Percentiles rank a stretch among this genome's conserved stretches.
These are phyloP conservation scores for Bradypodion ventrale DNA, from an alignment of 2,797 vertebrate species.

Conservation along the genomic window DNA sequence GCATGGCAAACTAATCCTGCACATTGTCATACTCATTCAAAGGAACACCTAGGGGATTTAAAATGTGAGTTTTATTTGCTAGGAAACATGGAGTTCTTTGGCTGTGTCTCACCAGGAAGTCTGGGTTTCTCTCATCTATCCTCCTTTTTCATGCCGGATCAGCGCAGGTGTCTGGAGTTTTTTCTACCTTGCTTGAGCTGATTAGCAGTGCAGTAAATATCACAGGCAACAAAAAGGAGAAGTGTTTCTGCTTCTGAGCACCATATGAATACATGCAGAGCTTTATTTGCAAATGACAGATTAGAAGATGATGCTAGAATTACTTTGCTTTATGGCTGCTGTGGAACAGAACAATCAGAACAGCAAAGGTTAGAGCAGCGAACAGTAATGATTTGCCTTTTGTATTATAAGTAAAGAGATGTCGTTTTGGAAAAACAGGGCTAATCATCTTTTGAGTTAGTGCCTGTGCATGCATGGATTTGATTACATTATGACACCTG, in stretches of 20 bases:
- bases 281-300: constrained; percentile 40
- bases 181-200: constrained; percentile 51
- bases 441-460: constrained; percentile 8
- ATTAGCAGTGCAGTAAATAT: constrained; percentile 54
- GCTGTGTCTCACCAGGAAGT: constrained; percentile 33
- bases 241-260: constrained; percentile 39
- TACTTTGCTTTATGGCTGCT: constrained; percentile 32
- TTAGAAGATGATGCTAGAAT: constrained; percentile 33
- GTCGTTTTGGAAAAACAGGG: background rate
- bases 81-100: constrained; percentile 47
- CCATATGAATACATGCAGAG: constrained; percentile 45
- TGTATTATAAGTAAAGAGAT: background rate
- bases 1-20: constrained; percentile 37
- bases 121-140: constrained; percentile 29
- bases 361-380: constrained; percentile 12
- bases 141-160: constrained; percentile 41
- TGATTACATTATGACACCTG: background rate
- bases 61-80: constrained; percentile 33
- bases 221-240: constrained; percentile 46
- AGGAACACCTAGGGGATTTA: constrained; percentile 29
- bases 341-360: constrained; percentile 27
- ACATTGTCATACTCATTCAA: constrained; percentile 33
- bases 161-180: constrained; percentile 39
- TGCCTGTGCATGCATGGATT: background rate
- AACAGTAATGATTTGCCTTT: constrained; percentile 18